Base-by-base conservation (phyloP, 2,797 vertebrate genomes). In the Enoplosus armatus region DNA sequence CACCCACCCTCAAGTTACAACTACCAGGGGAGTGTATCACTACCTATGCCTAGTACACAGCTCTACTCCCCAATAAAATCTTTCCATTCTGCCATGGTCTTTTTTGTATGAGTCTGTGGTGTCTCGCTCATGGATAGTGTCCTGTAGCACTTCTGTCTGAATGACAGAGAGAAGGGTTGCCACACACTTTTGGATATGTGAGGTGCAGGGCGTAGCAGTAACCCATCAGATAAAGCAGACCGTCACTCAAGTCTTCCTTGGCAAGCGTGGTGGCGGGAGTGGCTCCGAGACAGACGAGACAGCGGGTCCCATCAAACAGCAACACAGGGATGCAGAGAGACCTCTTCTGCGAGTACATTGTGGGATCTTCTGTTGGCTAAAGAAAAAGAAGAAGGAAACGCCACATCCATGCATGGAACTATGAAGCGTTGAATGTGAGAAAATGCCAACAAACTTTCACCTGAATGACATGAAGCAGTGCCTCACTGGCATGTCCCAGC, bases 131-230 rank as follows among this genome's bases (percentile, higher is more conserved):
- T 77, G 80, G 33, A 83, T 69, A 24, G 27, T 4, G 24, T 73
- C 74, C 48, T 56, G 24, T 29, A 80, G 58, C 41, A 80, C 31
- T 67, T 79, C 82, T 72, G 68, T 77, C 55, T 78, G 69, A 69
- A 78, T 73, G 65, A 78, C 69, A 45, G 64, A 74, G 31, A 77
- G 54, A 15, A 84, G 55, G 15, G 82, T 77, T 55, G 62, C 68
- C 39, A 76, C 62, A 72, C 77, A 84, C 68, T n/a, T 79, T 84
- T 55, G 39, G 80, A 51, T 80, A 80, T 12, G 72, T 80, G 8
- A 76, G 72, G 56, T 76, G 48, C 45, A 84, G 31, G 18, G 72
- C 67, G 48, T 73, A 74, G 56, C 64, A 62, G 15, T 68, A 68
- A 37, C 26, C 47, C 70, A 80, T 26, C 20, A 69, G 29, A 62